Evolutionary conservation across 2,888 invertebrate species (phyloP).

Genomic region (Tipula confusa): DNA sequence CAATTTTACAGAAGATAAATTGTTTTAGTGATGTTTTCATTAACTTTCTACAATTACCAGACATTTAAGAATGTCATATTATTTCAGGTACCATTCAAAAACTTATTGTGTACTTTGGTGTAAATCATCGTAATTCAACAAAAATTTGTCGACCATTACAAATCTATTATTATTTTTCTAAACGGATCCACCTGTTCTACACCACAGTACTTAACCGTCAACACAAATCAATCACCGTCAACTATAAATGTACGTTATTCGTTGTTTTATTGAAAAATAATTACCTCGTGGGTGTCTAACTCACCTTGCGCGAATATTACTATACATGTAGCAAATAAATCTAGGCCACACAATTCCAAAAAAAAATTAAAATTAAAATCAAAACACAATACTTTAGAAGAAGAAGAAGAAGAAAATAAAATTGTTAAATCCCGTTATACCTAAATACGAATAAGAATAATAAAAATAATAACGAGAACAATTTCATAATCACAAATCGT

Average conservation of each 20-base stretch:
- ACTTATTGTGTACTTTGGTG: too few relatives aligned
- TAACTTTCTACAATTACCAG: too few relatives aligned
- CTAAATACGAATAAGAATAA: background rate
- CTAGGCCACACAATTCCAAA: background rate
- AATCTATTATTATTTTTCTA: too few relatives aligned
- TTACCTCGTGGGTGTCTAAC: background rate
- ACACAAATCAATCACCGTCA: background rate
- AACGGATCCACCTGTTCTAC: background rate
- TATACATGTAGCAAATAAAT: background rate
- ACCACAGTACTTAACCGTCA: too few relatives aligned
- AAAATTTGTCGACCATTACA: too few relatives aligned
- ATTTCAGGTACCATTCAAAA: too few relatives aligned
- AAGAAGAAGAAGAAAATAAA: too few relatives aligned
- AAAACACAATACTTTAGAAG: too few relatives aligned
- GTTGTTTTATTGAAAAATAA: background rate
- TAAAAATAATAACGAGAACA: background rate
- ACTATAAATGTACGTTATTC: background rate
- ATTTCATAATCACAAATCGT: slow-evolving; percentile 3
- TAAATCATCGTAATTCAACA: too few relatives aligned
- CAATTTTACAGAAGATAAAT: too few relatives aligned
- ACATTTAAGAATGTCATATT: too few relatives aligned
- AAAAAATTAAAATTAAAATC: background rate
- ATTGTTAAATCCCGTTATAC: background rate
- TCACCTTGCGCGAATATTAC: background rate
- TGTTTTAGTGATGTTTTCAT: too few relatives aligned